Base-by-base conservation (phyloP, 1,140 invertebrate species). In the Achatina immaculata region DNA sequence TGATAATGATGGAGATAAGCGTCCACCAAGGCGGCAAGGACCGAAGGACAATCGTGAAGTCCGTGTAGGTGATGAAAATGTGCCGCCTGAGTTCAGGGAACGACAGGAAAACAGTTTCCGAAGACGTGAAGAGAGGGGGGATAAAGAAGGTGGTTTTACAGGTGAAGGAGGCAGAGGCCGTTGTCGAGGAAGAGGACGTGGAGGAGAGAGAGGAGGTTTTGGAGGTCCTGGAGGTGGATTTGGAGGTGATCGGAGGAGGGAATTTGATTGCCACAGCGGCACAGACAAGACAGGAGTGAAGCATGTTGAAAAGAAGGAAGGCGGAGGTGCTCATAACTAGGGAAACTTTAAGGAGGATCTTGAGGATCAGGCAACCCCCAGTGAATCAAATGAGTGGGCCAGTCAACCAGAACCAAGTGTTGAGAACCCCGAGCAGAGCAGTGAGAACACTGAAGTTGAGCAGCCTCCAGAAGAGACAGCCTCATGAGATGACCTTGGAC, bases 231-330 rank as follows among this genome's bases (percentile, higher is more conserved):
- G 89, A 45, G 83, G 85, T 81, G 85, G 86, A n/a, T 36, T 69
- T 84, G 51, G 69, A 71, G 83, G 85, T 36, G 83, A 84, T 31
- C 83, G 84, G 14, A 88, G 86, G 66, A 94, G 95, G 83, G 97
- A 98, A 92, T 98, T 96, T 91, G 97, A 98, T 92, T 94, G 97
- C 83, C 96, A 98, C 91, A 98, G 96, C 88, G 96, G 97, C 84
- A 97, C 96, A 76, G 96, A 98, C 89, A 97, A 95, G 93, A 97
- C 96, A 91, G 96, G 97, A 89, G 95, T 98, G 74, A 98, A 98
- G 92, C 93, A 96, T 81, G 93, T 97, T 84, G 97, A 98, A 88
- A 98, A 99, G 92, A 94, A 95, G 84, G 96, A 98, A 88, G 97
- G 97, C 89, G 95, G 94, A 92, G 97, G 97, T 78, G 94, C 96